These are phyloP conservation scores for Scolopax mira DNA, from an alignment of 2,113 vertebrate species.

Conservation along the genomic window DNA sequence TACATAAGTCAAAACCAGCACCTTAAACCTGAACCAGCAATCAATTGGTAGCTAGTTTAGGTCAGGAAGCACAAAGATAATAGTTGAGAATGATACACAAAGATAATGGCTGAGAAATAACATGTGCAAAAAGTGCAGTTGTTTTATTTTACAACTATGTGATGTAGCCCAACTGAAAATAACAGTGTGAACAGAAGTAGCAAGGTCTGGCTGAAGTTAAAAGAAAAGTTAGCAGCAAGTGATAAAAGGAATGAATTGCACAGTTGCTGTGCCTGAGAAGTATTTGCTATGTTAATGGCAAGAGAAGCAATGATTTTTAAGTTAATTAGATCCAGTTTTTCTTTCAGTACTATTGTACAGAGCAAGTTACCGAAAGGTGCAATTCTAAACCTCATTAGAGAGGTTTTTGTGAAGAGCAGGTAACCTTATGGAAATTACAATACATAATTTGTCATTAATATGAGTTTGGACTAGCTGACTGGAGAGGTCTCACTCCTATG, in stretches of 20 bases:
- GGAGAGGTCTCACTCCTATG: not conserved
- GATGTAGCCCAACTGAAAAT: not conserved
- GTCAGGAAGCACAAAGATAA: not conserved
- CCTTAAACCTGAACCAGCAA: not conserved
- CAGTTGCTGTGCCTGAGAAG: not conserved
- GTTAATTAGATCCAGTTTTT: slow-evolving; percentile 48
- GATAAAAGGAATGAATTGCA: not conserved
- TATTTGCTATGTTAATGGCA: not conserved
- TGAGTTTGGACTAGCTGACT: not conserved
- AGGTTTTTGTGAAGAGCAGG: not conserved
- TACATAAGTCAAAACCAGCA: not conserved
- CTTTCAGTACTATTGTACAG: not conserved
- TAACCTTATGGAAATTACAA: slow-evolving; percentile 36
- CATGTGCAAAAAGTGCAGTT: not conserved
- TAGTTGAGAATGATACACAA: too few species aligned
- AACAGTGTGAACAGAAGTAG: not conserved
- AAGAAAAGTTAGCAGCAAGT: not conserved
- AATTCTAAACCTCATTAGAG: not conserved
- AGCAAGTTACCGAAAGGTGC: slow-evolving; percentile 12
- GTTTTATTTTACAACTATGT: not conserved
- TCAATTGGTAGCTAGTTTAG: not conserved
- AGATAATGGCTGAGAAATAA: not conserved
- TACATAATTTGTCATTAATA: not conserved
- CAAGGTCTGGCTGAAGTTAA: not conserved
- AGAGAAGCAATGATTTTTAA: not conserved